Conservation (phyloP, 2,888 invertebrate species). For the Thyatira batis region DNA sequence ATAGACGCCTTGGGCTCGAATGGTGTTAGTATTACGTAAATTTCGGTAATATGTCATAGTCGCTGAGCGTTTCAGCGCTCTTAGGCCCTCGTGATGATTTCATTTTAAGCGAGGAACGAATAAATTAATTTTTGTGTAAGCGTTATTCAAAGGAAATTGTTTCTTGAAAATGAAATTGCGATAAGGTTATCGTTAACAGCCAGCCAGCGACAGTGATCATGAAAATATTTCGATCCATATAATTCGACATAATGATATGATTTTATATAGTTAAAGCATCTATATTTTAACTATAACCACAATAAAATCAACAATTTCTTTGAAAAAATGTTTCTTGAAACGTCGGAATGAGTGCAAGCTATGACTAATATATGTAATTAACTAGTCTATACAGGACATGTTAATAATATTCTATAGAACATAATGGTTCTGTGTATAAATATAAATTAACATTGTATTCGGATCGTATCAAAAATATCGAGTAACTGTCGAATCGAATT, state of each 20-base stretch:
- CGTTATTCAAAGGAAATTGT: constrained; percentile 59
- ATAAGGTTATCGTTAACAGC: constrained; percentile 53
- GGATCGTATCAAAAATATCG: constrained; percentile 20
- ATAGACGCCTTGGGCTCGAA: constrained; percentile 63
- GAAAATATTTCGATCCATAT: constrained; percentile 51
- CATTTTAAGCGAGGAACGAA: constrained; percentile 49
- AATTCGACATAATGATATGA: constrained; percentile 48
- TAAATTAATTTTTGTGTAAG: constrained; percentile 65
- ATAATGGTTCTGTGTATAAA: no score
- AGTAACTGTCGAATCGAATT: constrained; percentile 48
- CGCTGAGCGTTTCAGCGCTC: constrained; percentile 38
- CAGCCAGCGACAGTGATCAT: constrained; percentile 30
- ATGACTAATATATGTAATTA: no score
- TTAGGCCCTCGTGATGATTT: constrained; percentile 57
- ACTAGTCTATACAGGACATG: background rate
- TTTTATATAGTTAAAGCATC: no score
- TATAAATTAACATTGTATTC: background rate
- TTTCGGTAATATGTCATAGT: constrained; percentile 68
- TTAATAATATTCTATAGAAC: background rate
- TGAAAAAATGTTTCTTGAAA: no score
- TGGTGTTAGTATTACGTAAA: constrained; percentile 72
- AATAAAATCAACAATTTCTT: no score
- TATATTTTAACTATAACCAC: no score
- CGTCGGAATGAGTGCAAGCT: no score
- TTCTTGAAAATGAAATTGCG: constrained; percentile 57